phyloP scores from a whole-genome alignment of 2,888 invertebrate species.

The Drosophila quinaria region DNA sequence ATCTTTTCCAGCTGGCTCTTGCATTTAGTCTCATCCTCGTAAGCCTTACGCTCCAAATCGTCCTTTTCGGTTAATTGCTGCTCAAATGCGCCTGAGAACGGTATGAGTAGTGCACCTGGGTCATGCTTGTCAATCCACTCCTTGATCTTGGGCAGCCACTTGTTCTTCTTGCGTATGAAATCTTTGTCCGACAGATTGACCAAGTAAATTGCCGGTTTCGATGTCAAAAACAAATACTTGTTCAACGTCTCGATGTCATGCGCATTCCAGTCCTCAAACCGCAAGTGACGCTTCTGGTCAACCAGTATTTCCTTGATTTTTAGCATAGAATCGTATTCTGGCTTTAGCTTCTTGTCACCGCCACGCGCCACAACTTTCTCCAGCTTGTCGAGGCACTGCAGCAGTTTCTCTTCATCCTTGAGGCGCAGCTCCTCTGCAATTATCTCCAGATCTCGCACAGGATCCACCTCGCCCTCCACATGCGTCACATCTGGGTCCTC shows the following conservation, averaged over 20 bases:
- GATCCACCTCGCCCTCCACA: constrained; percentile 99
- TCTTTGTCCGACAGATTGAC: constrained; percentile 99
- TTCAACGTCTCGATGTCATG: constrained; percentile 98
- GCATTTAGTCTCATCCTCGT: constrained; percentile 92
- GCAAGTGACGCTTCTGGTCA: constrained; percentile 96
- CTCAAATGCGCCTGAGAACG: constrained; percentile 98
- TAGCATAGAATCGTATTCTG: constrained; percentile 95
- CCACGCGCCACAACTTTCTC: constrained; percentile 94
- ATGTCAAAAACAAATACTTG: constrained; percentile 97
- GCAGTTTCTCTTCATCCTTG: constrained; percentile 96
- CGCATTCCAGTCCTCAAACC: constrained; percentile 96
- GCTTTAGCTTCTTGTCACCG: constrained; percentile 96
- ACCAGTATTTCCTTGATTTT: constrained; percentile 94
- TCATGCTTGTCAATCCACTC: constrained; percentile 99
- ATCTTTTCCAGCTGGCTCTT: constrained; percentile 98
- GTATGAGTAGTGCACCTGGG: constrained; percentile 96
- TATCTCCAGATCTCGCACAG: constrained; percentile 97
- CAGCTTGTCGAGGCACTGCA: constrained; percentile 93
- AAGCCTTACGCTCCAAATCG: constrained; percentile 90
- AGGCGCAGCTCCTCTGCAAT: constrained; percentile 97
- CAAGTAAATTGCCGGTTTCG: constrained; percentile 98
- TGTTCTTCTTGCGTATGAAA: constrained; percentile 99
- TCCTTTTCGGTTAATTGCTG: constrained; percentile 94
- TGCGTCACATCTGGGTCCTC: constrained; percentile 99
- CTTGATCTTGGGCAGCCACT: constrained; percentile 98